A percentile compares a stretch with the other conserved stretches of the same genome.
phyloP scores from a whole-genome alignment of 2,888 invertebrate species.

The Choristoneura rosaceana region DNA sequence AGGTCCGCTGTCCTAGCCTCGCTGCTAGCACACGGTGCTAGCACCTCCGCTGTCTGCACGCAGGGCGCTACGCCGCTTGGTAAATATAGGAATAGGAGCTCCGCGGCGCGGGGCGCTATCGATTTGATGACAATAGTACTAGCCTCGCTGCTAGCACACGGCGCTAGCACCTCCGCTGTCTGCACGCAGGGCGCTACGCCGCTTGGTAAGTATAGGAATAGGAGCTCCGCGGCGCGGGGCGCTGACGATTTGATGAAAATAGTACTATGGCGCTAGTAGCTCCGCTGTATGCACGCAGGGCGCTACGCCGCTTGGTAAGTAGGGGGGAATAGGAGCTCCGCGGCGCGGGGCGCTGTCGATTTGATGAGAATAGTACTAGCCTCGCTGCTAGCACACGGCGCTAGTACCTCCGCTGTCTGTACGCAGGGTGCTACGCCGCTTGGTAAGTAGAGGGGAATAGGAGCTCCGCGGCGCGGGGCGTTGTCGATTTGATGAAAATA shows the following conservation, averaged over 20 bases:
- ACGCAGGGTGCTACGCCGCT: conserved; percentile 94
- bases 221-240: no score
- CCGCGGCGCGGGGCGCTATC: no score
- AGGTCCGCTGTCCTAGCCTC: conserved; percentile 93
- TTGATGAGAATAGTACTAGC: conserved; percentile 93
- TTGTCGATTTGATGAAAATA: no score
- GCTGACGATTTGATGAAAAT: no score
- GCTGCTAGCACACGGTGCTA: conserved; percentile 91
- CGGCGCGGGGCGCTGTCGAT: conserved; percentile 98
- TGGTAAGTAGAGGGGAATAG: not conserved
- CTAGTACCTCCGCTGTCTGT: conserved; percentile 94
- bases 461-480: no score
- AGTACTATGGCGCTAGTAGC: conserved; percentile 92
- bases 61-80: conserved; percentile 92
- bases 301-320: conserved; percentile 85
- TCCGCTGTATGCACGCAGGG: conserved; percentile 98
- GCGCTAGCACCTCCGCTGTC: conserved; percentile 94
- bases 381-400: conserved; percentile 91
- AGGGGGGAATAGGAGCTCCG: conserved; percentile 88
- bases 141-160: conserved; percentile 90
- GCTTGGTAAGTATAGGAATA: conserved; percentile 81
- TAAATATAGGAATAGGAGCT: not conserved
- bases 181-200: conserved; percentile 99
- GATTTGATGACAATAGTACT: conserved; percentile 86
- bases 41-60: conserved; percentile 95